Evolutionary conservation across 2,113 vertebrate genomes (phyloP).

Genomic region (Pollachius pollachius): DNA sequence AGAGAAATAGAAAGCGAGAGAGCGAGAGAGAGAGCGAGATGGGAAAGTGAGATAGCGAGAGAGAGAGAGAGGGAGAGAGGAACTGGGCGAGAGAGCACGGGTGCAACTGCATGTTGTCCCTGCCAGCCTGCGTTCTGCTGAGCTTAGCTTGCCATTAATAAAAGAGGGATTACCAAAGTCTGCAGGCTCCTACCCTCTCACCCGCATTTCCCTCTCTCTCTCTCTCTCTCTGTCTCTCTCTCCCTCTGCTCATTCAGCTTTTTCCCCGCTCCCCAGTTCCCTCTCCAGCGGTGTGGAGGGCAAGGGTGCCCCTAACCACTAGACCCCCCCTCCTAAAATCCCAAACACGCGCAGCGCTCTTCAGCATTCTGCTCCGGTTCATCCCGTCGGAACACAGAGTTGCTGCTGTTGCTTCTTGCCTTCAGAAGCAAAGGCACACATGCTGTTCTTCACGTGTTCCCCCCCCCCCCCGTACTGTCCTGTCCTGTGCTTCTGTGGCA

Average conservation of each 20-base stretch:
- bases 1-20: no score
- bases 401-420: no score
- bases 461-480: conserved; percentile 30
- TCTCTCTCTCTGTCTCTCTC: conserved; percentile 1
- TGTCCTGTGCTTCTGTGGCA: not conserved
- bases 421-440: no score
- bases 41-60: no score
- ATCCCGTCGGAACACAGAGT: conserved; percentile 11
- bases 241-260: not conserved
- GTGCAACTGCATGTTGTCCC: conserved; percentile 37
- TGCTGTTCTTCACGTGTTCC: no score
- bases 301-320: conserved; percentile 19
- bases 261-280: conserved; percentile 41
- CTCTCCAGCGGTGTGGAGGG: conserved; percentile 46
- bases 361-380: conserved; percentile 40
- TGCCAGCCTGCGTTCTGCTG: conserved; percentile 57
- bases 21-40: no score
- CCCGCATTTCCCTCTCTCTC: conserved; percentile 3
- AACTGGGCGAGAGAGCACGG: conserved; percentile 9
- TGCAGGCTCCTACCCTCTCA: conserved; percentile 42
- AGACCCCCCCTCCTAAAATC: conserved; percentile 11
- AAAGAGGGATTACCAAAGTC: conserved; percentile 69
- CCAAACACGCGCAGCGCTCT: conserved; percentile 15
- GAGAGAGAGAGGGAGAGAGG: conserved; percentile 27
- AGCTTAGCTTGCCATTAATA: conserved; percentile 69